Conservation (phyloP, 2,797 vertebrate species). For the Graptemys geographica region DNA sequence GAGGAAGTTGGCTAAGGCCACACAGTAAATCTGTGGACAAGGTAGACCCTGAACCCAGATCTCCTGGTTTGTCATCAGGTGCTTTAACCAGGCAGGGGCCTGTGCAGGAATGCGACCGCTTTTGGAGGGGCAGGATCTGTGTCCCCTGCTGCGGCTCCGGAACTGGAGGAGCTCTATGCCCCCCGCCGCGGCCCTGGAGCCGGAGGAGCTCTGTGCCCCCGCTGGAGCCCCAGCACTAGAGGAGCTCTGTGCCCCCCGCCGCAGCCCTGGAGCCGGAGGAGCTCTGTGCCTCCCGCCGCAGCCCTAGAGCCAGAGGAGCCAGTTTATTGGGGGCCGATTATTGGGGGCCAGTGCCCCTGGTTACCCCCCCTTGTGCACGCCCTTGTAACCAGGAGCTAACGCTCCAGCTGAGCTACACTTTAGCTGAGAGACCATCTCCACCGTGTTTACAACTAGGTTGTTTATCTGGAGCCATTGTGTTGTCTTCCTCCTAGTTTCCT, state of each 20-base stretch:
- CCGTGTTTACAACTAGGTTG: not conserved
- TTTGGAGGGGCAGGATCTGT: too few species aligned
- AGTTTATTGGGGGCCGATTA: too few species aligned
- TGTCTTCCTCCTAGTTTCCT: not conserved
- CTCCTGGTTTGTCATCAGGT: not conserved
- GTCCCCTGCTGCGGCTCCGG: too few species aligned
- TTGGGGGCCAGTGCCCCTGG: too few species aligned
- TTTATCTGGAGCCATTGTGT: not conserved
- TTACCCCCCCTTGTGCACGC: too few species aligned
- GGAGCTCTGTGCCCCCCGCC: too few species aligned
- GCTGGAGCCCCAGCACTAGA: fast-evolving
- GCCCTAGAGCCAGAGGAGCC: too few species aligned
- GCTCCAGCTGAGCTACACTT: not conserved
- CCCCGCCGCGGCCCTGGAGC: fast-evolving
- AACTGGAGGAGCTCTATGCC: too few species aligned
- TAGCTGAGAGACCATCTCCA: not conserved
- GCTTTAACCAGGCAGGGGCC: not conserved
- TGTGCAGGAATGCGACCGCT: too few species aligned
- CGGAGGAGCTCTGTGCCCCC: too few species aligned
- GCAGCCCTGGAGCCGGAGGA: fast-evolving
- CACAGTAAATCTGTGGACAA: not conserved
- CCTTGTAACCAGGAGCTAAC: not conserved
- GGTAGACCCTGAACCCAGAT: not conserved
- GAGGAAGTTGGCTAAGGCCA: not conserved
- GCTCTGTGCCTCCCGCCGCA: too few species aligned